Percentiles rank a stretch among this genome's conserved stretches.
These are phyloP conservation scores for Psittacus erithacus DNA, from an alignment of 2,113 vertebrate species.

Conservation along the genomic window DNA sequence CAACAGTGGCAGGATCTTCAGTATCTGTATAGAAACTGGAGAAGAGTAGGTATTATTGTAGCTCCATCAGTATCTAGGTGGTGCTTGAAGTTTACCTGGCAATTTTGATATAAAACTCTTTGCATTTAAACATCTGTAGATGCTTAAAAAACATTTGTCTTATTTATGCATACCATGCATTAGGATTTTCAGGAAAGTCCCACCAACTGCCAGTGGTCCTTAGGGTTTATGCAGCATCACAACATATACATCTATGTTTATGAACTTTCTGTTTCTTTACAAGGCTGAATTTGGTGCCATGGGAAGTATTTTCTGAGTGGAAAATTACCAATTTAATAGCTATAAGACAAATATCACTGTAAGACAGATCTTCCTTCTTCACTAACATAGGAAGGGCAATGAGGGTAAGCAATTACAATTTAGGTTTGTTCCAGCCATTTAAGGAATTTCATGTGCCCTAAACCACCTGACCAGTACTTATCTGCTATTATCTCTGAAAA, in stretches of 20 bases:
- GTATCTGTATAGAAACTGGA: background rate
- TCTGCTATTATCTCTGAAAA: background rate
- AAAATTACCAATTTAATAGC: background rate
- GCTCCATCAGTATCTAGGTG: background rate
- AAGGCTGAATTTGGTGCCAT: background rate
- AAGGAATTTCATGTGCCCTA: background rate
- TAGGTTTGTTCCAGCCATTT: background rate
- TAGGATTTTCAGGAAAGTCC: background rate
- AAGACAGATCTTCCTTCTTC: background rate
- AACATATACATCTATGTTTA: background rate
- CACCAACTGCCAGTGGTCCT: background rate
- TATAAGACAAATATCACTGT: background rate
- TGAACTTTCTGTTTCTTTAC: background rate
- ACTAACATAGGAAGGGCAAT: background rate
- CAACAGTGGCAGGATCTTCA: background rate
- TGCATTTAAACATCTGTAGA: background rate
- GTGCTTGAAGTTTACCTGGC: background rate
- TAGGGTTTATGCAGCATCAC: background rate
- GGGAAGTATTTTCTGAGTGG: background rate
- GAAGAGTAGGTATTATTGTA: background rate
- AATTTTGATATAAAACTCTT: background rate
- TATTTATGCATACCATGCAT: background rate
- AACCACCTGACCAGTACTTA: background rate
- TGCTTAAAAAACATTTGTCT: background rate
- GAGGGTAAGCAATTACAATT: background rate